These are phyloP conservation scores for Meteorus colon DNA, from an alignment of 2,888 invertebrate species.

Conservation along the genomic window DNA sequence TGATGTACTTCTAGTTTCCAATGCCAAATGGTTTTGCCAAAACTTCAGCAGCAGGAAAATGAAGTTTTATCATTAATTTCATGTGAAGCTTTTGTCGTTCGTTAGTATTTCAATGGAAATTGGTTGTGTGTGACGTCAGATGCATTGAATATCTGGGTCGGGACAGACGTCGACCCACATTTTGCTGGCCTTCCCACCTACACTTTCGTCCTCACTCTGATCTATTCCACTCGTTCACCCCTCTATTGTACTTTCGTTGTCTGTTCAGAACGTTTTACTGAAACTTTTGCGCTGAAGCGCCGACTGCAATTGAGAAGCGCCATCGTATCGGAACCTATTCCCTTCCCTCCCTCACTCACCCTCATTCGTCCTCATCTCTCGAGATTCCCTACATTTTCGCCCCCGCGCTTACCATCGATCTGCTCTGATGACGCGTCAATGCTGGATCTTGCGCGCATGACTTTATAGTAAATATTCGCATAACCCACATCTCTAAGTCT, in stretches of 20 bases:
- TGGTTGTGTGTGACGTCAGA: constrained; percentile 13
- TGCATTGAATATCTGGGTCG: constrained; percentile 40
- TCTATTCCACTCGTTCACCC: neutral
- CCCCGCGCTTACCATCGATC: constrained; percentile 28
- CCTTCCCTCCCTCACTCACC: neutral
- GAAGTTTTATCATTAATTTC: neutral
- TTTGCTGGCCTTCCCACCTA: constrained; percentile 3
- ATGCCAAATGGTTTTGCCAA: neutral
- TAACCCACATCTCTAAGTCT: neutral
- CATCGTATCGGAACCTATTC: constrained; percentile 35
- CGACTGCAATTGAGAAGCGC: constrained; percentile 34
- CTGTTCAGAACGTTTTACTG: constrained; percentile 10
- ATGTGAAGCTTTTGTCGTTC: neutral
- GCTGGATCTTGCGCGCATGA: constrained; percentile 29
- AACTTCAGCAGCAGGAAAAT: neutral
- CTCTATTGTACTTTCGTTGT: constrained; percentile 28
- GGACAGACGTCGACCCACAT: constrained; percentile 36
- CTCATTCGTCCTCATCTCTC: too few relatives aligned
- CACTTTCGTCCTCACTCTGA: neutral
- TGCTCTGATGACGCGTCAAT: constrained; percentile 33
- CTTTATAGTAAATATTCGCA: constrained; percentile 24
- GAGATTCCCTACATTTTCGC: constrained; percentile 22
- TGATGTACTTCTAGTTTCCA: too few relatives aligned
- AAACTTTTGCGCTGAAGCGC: constrained; percentile 35
- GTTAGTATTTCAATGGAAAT: neutral